Percentiles rank a stretch among this genome's conserved stretches.
These are phyloP conservation scores for Umimayanthus chanpuru DNA, from an alignment of 92 coral and sea anemone species.

Conservation along the genomic window DNA sequence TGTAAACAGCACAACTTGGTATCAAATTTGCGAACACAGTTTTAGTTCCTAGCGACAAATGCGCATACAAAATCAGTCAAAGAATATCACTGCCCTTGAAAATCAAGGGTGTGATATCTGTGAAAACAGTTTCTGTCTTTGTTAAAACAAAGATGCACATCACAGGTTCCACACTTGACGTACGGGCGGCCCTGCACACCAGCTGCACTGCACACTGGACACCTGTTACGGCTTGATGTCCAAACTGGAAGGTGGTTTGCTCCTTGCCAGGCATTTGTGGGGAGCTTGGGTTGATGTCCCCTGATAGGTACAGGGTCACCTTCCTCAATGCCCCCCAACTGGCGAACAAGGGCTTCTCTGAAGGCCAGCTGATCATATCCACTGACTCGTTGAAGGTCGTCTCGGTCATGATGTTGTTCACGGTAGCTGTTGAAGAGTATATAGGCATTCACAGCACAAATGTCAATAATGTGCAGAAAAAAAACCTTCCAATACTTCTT, in stretches of 20 bases:
- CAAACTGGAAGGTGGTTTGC: slow-evolving; percentile 40
- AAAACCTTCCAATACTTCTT: slow-evolving; percentile 53
- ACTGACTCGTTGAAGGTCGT: background rate
- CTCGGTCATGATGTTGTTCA: slow-evolving; percentile 13
- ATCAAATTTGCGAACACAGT: background rate
- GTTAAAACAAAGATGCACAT: slow-evolving; percentile 32
- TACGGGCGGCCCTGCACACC: slow-evolving; percentile 23
- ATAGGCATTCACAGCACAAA: slow-evolving; percentile 42
- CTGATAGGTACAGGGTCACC: slow-evolving; percentile 22
- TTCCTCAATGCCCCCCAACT: background rate
- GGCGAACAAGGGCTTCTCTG: slow-evolving; percentile 24
- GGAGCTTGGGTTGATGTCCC: slow-evolving; percentile 3
- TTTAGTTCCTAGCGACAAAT: no score
- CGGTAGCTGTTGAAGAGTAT: slow-evolving; percentile 21
- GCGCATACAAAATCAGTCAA: background rate
- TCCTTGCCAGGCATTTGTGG: slow-evolving; percentile 21
- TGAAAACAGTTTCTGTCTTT: slow-evolving; percentile 40
- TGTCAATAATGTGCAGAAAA: slow-evolving; percentile 54
- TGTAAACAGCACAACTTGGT: background rate
- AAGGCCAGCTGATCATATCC: background rate
- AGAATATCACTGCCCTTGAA: slow-evolving; percentile 25
- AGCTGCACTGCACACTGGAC: slow-evolving; percentile 31
- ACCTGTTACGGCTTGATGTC: slow-evolving; percentile 13
- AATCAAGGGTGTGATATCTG: slow-evolving; percentile 36
- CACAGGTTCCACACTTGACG: slow-evolving; percentile 33